phyloP scores from a whole-genome alignment of 64 coral and sea anemone genomes.

The Acropora yongei region DNA sequence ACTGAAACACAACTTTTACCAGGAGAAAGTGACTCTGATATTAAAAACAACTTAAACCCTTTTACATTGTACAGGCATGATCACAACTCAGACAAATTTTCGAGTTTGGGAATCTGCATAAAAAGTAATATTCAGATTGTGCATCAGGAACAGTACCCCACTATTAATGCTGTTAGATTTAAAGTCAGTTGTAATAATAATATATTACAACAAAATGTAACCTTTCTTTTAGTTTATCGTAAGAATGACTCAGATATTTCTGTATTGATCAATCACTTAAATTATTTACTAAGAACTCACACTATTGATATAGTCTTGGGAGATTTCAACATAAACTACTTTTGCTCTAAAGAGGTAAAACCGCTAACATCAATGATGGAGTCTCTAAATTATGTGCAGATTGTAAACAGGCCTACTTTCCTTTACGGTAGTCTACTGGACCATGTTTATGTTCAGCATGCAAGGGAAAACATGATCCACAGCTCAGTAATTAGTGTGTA shows the following conservation, averaged over 20 bases:
- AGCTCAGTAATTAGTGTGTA: constrained; percentile 18
- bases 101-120: constrained; percentile 54
- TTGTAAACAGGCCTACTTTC: constrained; percentile 26
- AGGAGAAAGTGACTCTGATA: constrained; percentile 1
- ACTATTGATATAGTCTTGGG: constrained; percentile 33
- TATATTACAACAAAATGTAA: neutral
- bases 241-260: constrained; percentile 24
- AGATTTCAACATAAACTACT: constrained; percentile 34
- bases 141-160: constrained; percentile 21
- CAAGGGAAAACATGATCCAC: neutral
- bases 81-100: constrained; percentile 46
- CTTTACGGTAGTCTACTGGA: constrained; percentile 35
- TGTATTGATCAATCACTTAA: constrained; percentile 13
- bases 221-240: constrained; percentile 50
- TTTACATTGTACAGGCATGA: constrained; percentile 52
- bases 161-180: constrained; percentile 50
- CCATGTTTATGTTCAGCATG: constrained; percentile 30
- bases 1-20: constrained; percentile 58
- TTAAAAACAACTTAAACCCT: neutral
- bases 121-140: neutral
- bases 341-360: neutral
- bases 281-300: constrained; percentile 24
- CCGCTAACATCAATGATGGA: constrained; percentile 8
- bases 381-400: constrained; percentile 12
- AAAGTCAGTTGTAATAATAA: constrained; percentile 4